Base-by-base conservation (phyloP, 2,113 vertebrate species). In the Tonatia bakeri region DNA sequence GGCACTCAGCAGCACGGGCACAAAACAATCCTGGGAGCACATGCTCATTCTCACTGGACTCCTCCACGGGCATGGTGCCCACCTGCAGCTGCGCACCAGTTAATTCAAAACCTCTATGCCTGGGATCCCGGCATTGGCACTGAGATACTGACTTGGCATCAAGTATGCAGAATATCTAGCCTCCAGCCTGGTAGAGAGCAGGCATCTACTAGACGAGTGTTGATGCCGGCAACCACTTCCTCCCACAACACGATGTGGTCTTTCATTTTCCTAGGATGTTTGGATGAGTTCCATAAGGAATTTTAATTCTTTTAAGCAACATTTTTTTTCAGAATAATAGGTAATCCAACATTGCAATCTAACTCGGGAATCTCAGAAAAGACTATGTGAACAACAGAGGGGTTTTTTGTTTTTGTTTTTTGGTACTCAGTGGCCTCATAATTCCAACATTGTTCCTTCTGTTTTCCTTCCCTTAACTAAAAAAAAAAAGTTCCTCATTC, bases 241-340 rank as follows among this genome's bases (percentile, higher is more conserved):
- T 80, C 36, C 89, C 5, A 15, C 43, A 28, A 28, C 15, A 24
- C 19, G 1, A 24, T 17, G 1, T 17, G 7, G 28, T 4, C 65
- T 92, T 96, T 85, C 9, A 2, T 73, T 79, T 82, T 72, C 13
- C 40, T 67, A 16, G 50, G 2, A 86, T 79, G 8, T 73, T 1
- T 91, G 45, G 31, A 9, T 64, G 70, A 43, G 36, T 79, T 67
- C 14, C 15, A 36, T 26, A 79, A 77, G 4, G 24, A 83, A 95
- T 82, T 86, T 96, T 85, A 84, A 36, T 88, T 45, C 94, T 31
- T 19, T 96, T 73, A 43, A 43, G 17, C 76, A 92, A 31, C 19
- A 72, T 43, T 85, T 72, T 85, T 72, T 12, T 38, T 61, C 31
- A 45, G 38, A 65, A 95, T 16, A 56, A 43, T 33, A 59, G 61